Conservation (phyloP, 2,888 invertebrate genomes). For the Atherix ibis region DNA sequence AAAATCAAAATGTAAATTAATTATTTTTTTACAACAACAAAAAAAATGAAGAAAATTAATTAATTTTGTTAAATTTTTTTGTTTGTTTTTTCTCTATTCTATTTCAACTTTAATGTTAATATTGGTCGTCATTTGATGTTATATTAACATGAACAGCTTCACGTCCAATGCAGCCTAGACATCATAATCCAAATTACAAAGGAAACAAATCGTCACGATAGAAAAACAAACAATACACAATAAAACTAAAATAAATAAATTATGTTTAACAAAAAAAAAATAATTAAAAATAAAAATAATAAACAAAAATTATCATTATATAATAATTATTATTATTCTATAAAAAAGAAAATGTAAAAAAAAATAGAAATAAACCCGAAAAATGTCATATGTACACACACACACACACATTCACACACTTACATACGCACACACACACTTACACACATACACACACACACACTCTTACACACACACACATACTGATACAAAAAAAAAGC, state of each 20-base stretch:
- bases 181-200: slow-evolving; percentile 32
- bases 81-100: no score
- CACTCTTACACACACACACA: no score
- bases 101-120: no score
- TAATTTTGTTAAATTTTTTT: no score
- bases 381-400: background rate
- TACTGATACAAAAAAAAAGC: background rate
- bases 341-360: background rate
- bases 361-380: background rate
- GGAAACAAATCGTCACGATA: slow-evolving; percentile 27
- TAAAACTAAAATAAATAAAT: slow-evolving; percentile 1
- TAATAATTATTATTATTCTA: background rate
- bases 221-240: slow-evolving; percentile 4
- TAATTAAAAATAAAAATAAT: slow-evolving; percentile 1
- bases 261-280: slow-evolving; percentile 1
- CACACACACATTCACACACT: no score
- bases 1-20: no score
- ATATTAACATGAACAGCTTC: slow-evolving; percentile 17
- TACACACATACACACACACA: no score
- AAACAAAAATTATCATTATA: slow-evolving; percentile 1
- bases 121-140: background rate
- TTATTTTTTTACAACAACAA: no score
- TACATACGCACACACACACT: background rate
- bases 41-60: no score
- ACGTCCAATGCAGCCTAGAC: slow-evolving; percentile 29